Base-by-base conservation (phyloP, 2,113 vertebrate species). In the Spea bombifrons region DNA sequence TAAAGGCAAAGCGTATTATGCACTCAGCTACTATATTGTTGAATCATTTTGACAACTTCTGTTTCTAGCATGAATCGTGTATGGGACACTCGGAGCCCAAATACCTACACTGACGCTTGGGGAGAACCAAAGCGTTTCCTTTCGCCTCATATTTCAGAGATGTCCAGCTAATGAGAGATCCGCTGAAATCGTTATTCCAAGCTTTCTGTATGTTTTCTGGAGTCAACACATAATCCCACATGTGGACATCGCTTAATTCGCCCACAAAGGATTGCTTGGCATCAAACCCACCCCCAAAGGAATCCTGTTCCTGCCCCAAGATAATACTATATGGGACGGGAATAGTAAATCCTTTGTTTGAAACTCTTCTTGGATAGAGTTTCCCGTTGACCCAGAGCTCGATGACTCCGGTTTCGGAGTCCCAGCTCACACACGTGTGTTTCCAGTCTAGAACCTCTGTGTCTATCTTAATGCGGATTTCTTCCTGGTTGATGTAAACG, bases 201-300 rank as follows among this genome's bases (percentile, higher is more conserved):
- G 0, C 0, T 1, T 55, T 17, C 0, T 0, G 0, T 44, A 69
- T 17, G 0, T 0, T 55, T 0, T 0, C 0, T 2, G 0, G 0
- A 4, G 12, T 7, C 4, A 86, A 5, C 8, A 75, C 67, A 0
- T 0, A 0, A 43, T 86, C 78, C 84, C 85, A 84, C 73, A 89
- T 8, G 13, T 67, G 66, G 7, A 86, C 48, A 0, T 81, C 81
- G 0, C 75, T 73, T 3, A 87, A 83, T n/a, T 88, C 84, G 4
- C 84, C 86, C 44, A 76, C 0, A 0, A 88, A 84, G 45, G 76
- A 80, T 12, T 82, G 44, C 0, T 2, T 15, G 52, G 0, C 0
- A 0, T 89, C 46, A 0, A 84, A 90, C 0, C 2, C 0, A 0
- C 80, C 83, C 5, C 76, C n/a, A 0, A 53, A 83, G 0, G 17